These are phyloP conservation scores for Astyanax mexicanus DNA, from an alignment of 2,797 vertebrate genomes.

Conservation along the genomic window DNA sequence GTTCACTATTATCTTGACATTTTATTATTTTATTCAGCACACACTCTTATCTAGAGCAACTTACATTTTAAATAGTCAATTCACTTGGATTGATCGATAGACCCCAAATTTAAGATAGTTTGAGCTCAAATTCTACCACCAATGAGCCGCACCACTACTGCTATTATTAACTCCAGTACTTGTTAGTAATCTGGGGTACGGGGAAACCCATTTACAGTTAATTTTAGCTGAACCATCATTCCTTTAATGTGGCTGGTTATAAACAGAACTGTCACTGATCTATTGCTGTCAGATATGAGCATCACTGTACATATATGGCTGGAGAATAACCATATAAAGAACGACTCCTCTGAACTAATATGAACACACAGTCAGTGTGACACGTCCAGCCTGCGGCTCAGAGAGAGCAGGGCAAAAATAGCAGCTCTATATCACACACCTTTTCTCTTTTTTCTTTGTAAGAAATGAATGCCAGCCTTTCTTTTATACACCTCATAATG, in stretches of 20 bases:
- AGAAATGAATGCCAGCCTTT: not conserved
- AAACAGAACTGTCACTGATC: not conserved
- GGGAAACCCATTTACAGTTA: too few relatives aligned
- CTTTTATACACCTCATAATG: not conserved
- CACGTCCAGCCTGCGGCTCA: constrained; percentile 25
- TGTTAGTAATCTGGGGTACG: not conserved
- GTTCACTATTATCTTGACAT: too few relatives aligned
- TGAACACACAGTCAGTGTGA: constrained; percentile 36
- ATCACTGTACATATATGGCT: not conserved
- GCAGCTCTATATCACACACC: not conserved
- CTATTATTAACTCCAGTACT: not conserved
- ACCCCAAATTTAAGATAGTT: too few relatives aligned
- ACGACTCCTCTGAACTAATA: not conserved
- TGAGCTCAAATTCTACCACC: too few relatives aligned
- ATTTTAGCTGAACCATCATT: not conserved
- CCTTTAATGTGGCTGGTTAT: not conserved
- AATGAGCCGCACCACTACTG: too few relatives aligned
- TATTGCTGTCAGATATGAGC: not conserved
- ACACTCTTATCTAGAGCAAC: too few relatives aligned
- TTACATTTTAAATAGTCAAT: too few relatives aligned
- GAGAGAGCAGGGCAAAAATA: constrained; percentile 32
- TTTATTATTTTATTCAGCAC: too few relatives aligned
- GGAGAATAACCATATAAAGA: constrained; percentile 3
- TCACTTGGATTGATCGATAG: too few relatives aligned
- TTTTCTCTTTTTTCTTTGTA: not conserved